A percentile compares a stretch with the other conserved stretches of the same genome.
Evolutionary conservation across 2,113 vertebrate genomes (phyloP).

Genomic region (Urocolius indicus): DNA sequence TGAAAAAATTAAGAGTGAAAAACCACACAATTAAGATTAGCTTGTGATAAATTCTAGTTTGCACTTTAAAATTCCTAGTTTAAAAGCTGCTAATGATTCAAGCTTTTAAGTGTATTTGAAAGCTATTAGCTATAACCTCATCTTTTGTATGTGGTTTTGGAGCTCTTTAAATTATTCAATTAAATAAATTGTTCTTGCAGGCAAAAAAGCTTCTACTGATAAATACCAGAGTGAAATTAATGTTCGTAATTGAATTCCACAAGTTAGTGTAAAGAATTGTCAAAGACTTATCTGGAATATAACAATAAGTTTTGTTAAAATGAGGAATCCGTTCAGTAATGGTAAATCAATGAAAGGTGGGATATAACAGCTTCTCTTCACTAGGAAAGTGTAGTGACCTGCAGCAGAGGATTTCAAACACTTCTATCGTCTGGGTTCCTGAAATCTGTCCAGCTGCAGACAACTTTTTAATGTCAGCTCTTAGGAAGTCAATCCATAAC

Average conservation of each 20-base stretch:
- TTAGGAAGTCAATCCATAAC: neutral
- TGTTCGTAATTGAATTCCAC: slow-evolving; percentile 60
- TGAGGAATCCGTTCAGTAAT: slow-evolving; percentile 32
- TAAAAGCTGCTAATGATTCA: slow-evolving; percentile 40
- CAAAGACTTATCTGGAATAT: slow-evolving; percentile 37
- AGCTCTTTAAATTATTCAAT: slow-evolving; percentile 54
- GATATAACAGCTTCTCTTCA: neutral
- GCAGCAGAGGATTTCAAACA: neutral
- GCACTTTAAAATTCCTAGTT: neutral
- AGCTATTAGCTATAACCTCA: slow-evolving; percentile 41
- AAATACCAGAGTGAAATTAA: slow-evolving; percentile 65
- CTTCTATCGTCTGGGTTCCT: neutral
- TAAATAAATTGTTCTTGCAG: slow-evolving; percentile 67
- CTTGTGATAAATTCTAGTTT: slow-evolving; percentile 4
- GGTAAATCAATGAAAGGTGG: slow-evolving; percentile 13
- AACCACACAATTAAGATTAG: neutral
- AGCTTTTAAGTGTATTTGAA: slow-evolving; percentile 64
- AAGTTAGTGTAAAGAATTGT: slow-evolving; percentile 38
- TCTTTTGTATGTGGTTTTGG: slow-evolving; percentile 53
- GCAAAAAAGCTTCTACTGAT: slow-evolving; percentile 54
- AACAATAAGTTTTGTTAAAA: slow-evolving; percentile 39
- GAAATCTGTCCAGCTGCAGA: neutral
- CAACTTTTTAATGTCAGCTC: neutral
- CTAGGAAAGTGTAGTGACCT: neutral
- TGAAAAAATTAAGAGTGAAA: slow-evolving; percentile 10